These are phyloP conservation scores for Chondrilla cf. caribensis DNA, from an alignment of 37 sponge, comb jelly and placozoan species.

Conservation along the genomic window DNA sequence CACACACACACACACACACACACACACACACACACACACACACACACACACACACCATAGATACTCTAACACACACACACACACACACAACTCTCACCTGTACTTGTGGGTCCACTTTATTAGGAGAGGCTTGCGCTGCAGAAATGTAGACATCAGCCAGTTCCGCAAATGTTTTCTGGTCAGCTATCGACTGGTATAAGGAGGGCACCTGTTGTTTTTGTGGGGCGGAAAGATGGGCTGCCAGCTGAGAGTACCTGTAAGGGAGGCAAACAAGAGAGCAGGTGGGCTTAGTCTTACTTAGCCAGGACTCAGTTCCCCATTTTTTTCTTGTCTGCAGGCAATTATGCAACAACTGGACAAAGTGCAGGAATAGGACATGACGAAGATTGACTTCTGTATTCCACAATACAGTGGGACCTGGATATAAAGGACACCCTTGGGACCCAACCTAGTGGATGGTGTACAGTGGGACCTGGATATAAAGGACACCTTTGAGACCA, in stretches of 20 bases:
- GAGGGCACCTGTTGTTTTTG: slow-evolving; percentile 12
- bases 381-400: too few relatives aligned
- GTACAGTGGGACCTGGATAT: too few relatives aligned
- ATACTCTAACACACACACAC: slow-evolving; percentile 8
- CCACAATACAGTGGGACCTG: too few relatives aligned
- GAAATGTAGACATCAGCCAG: slow-evolving; percentile 53
- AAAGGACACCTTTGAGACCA: too few relatives aligned
- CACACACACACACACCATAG: slow-evolving; percentile 25
- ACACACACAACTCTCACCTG: slow-evolving; percentile 46
- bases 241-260: slow-evolving; percentile 21
- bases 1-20: slow-evolving; percentile 31
- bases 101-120: slow-evolving; percentile 61
- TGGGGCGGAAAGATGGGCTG: not conserved
- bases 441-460: too few relatives aligned
- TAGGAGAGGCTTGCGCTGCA: slow-evolving; percentile 70
- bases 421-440: too few relatives aligned
- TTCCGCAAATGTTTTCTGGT: slow-evolving; percentile 29
- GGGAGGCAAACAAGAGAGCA: not conserved
- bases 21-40: slow-evolving; percentile 16
- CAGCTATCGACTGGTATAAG: slow-evolving; percentile 30
- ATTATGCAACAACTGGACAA: too few relatives aligned
- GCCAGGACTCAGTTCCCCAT: too few relatives aligned
- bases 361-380: too few relatives aligned
- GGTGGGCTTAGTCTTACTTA: too few relatives aligned
- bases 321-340: too few relatives aligned